Percentiles rank a stretch among this genome's conserved stretches.
phyloP scores from a whole-genome alignment of 1,140 invertebrate genomes.

The Thaumatotibia leucotreta region DNA sequence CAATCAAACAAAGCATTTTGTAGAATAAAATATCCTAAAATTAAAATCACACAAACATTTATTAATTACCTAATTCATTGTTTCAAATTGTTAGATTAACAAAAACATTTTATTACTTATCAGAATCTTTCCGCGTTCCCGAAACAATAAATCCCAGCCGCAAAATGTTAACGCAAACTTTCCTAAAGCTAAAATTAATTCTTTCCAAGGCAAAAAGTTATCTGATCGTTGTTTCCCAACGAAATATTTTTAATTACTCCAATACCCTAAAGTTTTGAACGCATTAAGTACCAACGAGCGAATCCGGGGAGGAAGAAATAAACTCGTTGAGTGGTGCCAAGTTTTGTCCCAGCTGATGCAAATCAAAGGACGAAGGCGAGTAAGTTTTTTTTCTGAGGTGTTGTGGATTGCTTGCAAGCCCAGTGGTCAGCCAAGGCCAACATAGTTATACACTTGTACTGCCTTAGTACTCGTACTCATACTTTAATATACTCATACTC shows the following conservation, averaged over 20 bases:
- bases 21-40: no score
- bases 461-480: no score
- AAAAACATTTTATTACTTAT: no score
- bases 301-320: not conserved
- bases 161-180: not conserved
- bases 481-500: no score
- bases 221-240: not conserved
- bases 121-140: no score
- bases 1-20: no score
- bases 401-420: not conserved
- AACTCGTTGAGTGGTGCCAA: not conserved
- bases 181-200: not conserved
- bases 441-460: no score
- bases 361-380: not conserved
- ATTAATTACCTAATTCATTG: no score
- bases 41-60: no score
- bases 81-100: no score
- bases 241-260: constrained; percentile 1
- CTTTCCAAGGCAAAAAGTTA: not conserved
- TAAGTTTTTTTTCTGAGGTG: not conserved
- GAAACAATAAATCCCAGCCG: not conserved
- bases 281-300: not conserved
- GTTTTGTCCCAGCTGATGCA: not conserved
- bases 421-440: no score
- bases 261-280: not conserved